phyloP scores from a whole-genome alignment of 2,113 vertebrate genomes.

The Cyanoliseus patagonus region DNA sequence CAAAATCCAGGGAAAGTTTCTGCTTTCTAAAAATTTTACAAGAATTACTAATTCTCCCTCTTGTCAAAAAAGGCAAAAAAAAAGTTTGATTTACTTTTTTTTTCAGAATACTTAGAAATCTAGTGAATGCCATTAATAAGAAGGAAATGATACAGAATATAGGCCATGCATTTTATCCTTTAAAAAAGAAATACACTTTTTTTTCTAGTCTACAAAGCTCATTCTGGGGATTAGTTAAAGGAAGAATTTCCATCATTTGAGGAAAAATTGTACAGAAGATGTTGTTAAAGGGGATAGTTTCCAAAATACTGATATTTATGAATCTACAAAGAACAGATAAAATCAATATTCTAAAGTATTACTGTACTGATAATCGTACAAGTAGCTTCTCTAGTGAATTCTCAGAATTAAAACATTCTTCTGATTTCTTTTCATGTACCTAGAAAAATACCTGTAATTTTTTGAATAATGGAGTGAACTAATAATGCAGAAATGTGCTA shows the following conservation, averaged over 20 bases:
- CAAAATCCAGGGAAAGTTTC: neutral
- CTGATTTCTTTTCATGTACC: neutral
- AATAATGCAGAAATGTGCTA: neutral
- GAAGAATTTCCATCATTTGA: neutral
- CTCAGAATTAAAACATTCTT: neutral
- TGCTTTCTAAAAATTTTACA: neutral
- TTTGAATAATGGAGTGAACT: neutral
- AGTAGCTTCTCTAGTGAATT: neutral
- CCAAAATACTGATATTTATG: neutral
- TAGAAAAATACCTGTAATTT: neutral
- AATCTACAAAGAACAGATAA: neutral
- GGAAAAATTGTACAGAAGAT: neutral
- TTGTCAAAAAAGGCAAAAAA: neutral
- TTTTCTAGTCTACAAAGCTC: neutral
- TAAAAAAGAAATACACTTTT: neutral
- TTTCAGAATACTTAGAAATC: neutral
- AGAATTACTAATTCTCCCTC: neutral
- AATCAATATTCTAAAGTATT: neutral
- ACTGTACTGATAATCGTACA: neutral
- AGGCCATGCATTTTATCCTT: neutral
- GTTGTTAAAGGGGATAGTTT: neutral
- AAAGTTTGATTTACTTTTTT: neutral
- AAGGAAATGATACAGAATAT: neutral
- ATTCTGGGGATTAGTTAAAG: neutral
- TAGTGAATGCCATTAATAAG: neutral